phyloP scores from a whole-genome alignment of 1,140 invertebrate species.

The Melipona quadrifasciata region DNA sequence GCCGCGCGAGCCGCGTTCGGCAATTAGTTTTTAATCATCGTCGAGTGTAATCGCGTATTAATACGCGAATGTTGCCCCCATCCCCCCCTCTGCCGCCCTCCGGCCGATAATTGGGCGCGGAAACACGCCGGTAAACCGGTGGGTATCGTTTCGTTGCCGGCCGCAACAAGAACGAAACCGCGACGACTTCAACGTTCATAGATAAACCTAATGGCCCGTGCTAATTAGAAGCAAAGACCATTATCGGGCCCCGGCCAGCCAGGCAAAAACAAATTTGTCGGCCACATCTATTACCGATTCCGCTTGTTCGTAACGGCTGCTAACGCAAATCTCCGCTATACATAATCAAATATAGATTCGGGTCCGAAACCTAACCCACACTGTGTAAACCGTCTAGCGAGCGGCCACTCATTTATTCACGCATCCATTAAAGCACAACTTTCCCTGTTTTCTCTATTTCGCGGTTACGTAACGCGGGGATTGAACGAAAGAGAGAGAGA shows the following conservation, averaged over 20 bases:
- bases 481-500: neutral
- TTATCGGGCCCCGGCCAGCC: conserved; percentile 45
- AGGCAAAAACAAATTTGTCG: conserved; percentile 58
- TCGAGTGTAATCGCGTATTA: conserved; percentile 21
- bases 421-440: neutral
- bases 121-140: conserved; percentile 36
- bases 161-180: conserved; percentile 47
- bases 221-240: conserved; percentile 62
- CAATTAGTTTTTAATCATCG: conserved; percentile 46
- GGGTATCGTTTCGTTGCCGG: conserved; percentile 25
- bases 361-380: neutral
- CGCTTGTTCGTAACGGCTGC: conserved; percentile 21
- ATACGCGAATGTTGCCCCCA: neutral
- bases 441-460: no score
- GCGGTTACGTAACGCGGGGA: neutral
- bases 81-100: no score
- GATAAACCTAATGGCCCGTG: conserved; percentile 63
- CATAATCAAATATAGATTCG: no score
- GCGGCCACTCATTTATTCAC: neutral
- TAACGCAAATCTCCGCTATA: neutral
- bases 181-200: conserved; percentile 50
- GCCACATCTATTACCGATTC: conserved; percentile 50
- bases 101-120: conserved; percentile 12
- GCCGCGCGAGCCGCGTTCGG: conserved; percentile 1
- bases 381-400: neutral